A percentile compares a stretch with the other conserved stretches of the same genome.
Conservation (phyloP, 1,140 invertebrate species). For the Drosophila burlai region DNA sequence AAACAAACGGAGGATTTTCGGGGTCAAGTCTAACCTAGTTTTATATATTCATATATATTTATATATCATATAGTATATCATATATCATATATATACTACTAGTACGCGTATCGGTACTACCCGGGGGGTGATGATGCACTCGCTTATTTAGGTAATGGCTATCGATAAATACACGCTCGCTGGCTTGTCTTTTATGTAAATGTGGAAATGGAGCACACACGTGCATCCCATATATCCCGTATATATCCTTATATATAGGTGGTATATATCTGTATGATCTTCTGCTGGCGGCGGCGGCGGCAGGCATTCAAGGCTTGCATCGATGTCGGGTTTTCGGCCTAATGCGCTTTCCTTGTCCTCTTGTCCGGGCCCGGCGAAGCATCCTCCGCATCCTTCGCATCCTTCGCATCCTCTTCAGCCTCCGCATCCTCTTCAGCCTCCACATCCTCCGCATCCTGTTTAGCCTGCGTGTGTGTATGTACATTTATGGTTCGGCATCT, state of each 20-base stretch:
- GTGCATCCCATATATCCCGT: slow-evolving; percentile 24
- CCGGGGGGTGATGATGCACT: slow-evolving; percentile 34
- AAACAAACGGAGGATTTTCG: slow-evolving; percentile 39
- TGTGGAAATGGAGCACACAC: slow-evolving; percentile 74
- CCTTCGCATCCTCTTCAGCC: slow-evolving; percentile 10
- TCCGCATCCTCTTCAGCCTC: slow-evolving; percentile 4
- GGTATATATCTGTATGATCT: slow-evolving; percentile 32
- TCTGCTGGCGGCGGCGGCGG: slow-evolving; percentile 35
- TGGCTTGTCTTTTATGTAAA: slow-evolving; percentile 81
- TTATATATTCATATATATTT: slow-evolving; percentile 15
- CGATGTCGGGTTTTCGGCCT: slow-evolving; percentile 28
- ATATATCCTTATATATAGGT: slow-evolving; percentile 29
- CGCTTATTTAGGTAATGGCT: slow-evolving; percentile 56
- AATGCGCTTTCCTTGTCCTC: slow-evolving; percentile 47
- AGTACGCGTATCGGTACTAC: slow-evolving; percentile 17
- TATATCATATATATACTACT: background rate
- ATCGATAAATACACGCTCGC: slow-evolving; percentile 76
- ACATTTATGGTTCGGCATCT: slow-evolving; percentile 43
- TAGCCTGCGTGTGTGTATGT: slow-evolving; percentile 45
- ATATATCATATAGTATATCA: slow-evolving; percentile 10
- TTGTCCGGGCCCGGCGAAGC: slow-evolving; percentile 3
- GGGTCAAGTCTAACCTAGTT: slow-evolving; percentile 29
- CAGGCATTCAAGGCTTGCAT: background rate
- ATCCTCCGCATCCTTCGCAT: slow-evolving; percentile 11
- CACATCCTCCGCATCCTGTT: slow-evolving; percentile 12